phyloP scores from a whole-genome alignment of 2,797 vertebrate genomes.

The Gila robusta region DNA sequence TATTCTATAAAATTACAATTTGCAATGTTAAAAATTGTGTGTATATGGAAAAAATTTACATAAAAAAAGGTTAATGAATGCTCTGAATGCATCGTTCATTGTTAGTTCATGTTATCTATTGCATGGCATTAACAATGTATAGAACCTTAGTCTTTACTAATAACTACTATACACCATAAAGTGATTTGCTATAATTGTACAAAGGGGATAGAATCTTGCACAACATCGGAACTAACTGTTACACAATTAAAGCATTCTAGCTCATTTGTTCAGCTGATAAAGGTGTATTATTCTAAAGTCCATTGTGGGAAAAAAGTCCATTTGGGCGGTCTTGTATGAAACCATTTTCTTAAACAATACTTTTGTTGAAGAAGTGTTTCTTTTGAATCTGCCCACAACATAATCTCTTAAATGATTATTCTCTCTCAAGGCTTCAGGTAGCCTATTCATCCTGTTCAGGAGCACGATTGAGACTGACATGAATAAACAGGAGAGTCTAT shows the following conservation, averaged over 20 bases:
- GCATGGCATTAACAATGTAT: neutral
- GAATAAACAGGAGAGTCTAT: constrained; percentile 55
- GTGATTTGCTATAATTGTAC: neutral
- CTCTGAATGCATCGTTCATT: neutral
- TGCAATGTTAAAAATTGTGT: neutral
- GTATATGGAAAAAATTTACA: neutral
- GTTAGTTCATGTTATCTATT: neutral
- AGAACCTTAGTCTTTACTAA: neutral
- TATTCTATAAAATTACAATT: neutral
- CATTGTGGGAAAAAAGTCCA: neutral
- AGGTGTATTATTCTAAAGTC: neutral
- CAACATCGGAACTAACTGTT: neutral
- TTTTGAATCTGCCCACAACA: neutral
- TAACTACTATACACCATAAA: neutral
- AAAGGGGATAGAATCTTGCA: neutral
- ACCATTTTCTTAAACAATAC: neutral
- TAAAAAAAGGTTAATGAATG: neutral
- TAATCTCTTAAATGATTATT: too few relatives aligned
- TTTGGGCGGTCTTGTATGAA: neutral
- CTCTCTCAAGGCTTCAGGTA: too few relatives aligned
- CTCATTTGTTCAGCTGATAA: neutral
- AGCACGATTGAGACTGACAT: constrained; percentile 58
- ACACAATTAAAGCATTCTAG: neutral
- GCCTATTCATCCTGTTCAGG: too few relatives aligned
- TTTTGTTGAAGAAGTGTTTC: neutral